Evolutionary conservation across 2,797 vertebrate genomes (phyloP).

Genomic region (Protosalanx chinensis): DNA sequence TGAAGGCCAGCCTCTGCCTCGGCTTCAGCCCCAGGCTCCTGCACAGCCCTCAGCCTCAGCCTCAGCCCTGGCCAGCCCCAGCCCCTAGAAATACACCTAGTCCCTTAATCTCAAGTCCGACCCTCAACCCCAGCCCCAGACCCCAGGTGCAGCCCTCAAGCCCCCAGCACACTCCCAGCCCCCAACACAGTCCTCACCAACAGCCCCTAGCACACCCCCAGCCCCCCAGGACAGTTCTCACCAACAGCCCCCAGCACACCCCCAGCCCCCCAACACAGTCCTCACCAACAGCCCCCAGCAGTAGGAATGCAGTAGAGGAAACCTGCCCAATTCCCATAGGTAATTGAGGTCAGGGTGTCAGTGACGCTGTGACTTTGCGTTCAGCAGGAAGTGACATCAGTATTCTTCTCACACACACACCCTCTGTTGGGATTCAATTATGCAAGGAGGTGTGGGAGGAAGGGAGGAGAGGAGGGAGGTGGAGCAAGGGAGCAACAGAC

Average conservation of each 20-base stretch:
- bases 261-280: background rate
- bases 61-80: too few relatives aligned
- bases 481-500: background rate
- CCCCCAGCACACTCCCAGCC: background rate
- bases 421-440: slow-evolving; percentile 24
- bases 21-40: too few relatives aligned
- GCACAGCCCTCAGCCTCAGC: too few relatives aligned
- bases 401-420: background rate
- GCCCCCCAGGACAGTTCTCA: background rate
- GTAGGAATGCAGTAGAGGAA: background rate
- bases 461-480: background rate
- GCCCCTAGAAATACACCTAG: too few relatives aligned
- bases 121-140: too few relatives aligned
- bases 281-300: background rate
- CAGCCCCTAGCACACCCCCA: background rate
- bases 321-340: background rate
- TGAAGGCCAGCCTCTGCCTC: too few relatives aligned
- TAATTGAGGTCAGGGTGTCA: slow-evolving; percentile 28
- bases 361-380: slow-evolving; percentile 5
- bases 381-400: background rate
- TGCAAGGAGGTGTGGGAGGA: slow-evolving; percentile 13
- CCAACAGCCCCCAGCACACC: background rate
- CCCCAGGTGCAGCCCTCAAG: background rate
- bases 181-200: background rate
- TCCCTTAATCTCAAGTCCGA: too few relatives aligned